Evolutionary conservation across 2,888 invertebrate genomes (phyloP), one percentile per base, ranked within the genome.

Genomic region (Nomada goodeniana): DNA sequence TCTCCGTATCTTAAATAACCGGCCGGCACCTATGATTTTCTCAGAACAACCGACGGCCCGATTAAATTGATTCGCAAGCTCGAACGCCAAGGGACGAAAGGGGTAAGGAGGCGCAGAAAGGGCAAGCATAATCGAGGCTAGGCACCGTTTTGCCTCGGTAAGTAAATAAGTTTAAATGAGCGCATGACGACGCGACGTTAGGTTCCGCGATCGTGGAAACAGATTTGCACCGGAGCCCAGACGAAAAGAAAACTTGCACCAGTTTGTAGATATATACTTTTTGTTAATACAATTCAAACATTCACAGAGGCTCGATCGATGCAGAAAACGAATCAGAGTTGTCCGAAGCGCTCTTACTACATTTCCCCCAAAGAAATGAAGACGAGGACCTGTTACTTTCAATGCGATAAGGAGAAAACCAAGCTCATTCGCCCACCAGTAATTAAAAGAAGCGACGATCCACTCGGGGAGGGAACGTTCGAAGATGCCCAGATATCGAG

Each of bases 61-160:
- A 92, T 92, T 91, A 92, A 92, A 92, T 92, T 92, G 92, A 92
- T 91, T 92, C 92, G 91, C 90, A 85, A 88, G 79, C 85, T 90
- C 87, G 77, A 86, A 81, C 75, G 73, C 68, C 74, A 23, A 57
- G 57, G 47, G 44, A 59, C 55, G 53, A 65, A 29, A 47, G 61
- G 47, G 60, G 55, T n/a, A 59, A 63, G 67, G 20, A 63, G 23
- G 69, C 60, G 67, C 47, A 29, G 68, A 20, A 72, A 63, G 65
- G 81, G 79, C 64, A 76, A 68, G 73, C 76, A 86, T 89, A 88
- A 90, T 88, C 85, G 89, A 87, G 89, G 79, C 85, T 63, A 76
- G 67, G 78, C 76, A 80, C 59, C 83, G 74, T 82, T 85, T 87
- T 89, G 80, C 84, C 88, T 83, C 87, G 86, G 81, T 89, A 89